These are phyloP conservation scores for Cyprinodon diabolis DNA, from an alignment of 2,797 vertebrate species.

Conservation along the genomic window DNA sequence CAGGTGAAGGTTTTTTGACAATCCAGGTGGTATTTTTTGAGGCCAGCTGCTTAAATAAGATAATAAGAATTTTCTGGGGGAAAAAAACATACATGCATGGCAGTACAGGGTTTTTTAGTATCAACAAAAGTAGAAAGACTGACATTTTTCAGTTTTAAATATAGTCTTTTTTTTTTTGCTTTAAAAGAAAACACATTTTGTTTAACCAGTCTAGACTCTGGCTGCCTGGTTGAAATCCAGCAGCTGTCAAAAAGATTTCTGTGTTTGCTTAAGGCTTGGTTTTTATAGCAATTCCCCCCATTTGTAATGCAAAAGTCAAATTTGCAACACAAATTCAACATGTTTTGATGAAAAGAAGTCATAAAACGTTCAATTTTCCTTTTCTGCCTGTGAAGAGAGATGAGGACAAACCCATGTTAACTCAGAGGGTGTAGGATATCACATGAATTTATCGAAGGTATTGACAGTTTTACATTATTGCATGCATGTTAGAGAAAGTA, in stretches of 20 bases:
- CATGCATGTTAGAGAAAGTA: slow-evolving; percentile 20
- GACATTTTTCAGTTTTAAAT: neutral
- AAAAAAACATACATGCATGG: neutral
- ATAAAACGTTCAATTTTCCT: neutral
- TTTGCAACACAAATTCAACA: slow-evolving; percentile 7
- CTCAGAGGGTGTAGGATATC: slow-evolving; percentile 10
- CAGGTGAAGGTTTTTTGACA: neutral
- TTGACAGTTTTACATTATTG: slow-evolving; percentile 15
- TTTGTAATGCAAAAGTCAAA: neutral
- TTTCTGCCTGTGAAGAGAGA: slow-evolving; percentile 2
- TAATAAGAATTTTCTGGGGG: neutral
- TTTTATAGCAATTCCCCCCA: neutral
- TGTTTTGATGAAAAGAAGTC: neutral
- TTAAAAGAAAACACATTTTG: slow-evolving; percentile 1
- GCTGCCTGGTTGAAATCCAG: slow-evolving; percentile 12
- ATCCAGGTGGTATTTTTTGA: neutral
- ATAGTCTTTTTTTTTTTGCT: neutral
- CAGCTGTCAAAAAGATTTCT: slow-evolving; percentile 15
- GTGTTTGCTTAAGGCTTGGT: neutral
- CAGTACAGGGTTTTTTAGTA: neutral
- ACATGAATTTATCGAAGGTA: slow-evolving; percentile 34
- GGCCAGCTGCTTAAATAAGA: neutral
- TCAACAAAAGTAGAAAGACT: neutral
- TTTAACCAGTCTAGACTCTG: neutral
- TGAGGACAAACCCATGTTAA: neutral